Evolutionary conservation across 2,888 invertebrate species (phyloP).

Genomic region (Acrocera orbiculus): DNA sequence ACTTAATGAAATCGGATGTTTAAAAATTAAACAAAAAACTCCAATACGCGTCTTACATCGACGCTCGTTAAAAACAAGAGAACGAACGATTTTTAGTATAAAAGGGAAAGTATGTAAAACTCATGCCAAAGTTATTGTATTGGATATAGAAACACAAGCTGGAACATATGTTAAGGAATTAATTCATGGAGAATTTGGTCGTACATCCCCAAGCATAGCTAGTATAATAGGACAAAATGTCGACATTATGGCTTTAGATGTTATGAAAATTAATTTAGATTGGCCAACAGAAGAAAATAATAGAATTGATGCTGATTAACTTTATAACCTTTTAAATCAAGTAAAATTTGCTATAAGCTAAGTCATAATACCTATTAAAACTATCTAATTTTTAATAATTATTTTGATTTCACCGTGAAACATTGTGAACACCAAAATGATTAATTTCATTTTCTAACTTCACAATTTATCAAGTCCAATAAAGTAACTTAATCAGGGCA

Average conservation of each 20-base stretch:
- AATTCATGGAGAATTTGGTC: slow-evolving; percentile 87
- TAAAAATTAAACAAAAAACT: slow-evolving; percentile 63
- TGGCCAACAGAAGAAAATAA: slow-evolving; percentile 43
- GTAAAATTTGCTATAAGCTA: too few species aligned
- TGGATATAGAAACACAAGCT: slow-evolving; percentile 65
- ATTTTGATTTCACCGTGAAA: too few species aligned
- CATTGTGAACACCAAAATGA: too few species aligned
- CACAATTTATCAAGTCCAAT: too few species aligned
- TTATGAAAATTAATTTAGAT: slow-evolving; percentile 52
- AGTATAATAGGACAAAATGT: slow-evolving; percentile 47
- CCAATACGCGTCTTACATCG: slow-evolving; percentile 82
- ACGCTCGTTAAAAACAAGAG: slow-evolving; percentile 53
- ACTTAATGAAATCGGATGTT: slow-evolving; percentile 26
- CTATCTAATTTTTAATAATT: too few species aligned
- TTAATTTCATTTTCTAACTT: too few species aligned
- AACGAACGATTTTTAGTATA: slow-evolving; percentile 46
- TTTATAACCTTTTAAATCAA: too few species aligned
- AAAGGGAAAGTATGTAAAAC: slow-evolving; percentile 38
- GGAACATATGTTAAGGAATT: slow-evolving; percentile 97
- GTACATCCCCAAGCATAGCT: slow-evolving; percentile 63
- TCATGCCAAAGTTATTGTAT: slow-evolving; percentile 33
- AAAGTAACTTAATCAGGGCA: too few species aligned
- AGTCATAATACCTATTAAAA: too few species aligned
- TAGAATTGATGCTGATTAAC: slow-evolving; percentile 6
- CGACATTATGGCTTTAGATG: slow-evolving; percentile 88